Evolutionary conservation across 2,113 vertebrate genomes (phyloP), one percentile per base, ranked within the genome.

Genomic region (Symphodus melops): DNA sequence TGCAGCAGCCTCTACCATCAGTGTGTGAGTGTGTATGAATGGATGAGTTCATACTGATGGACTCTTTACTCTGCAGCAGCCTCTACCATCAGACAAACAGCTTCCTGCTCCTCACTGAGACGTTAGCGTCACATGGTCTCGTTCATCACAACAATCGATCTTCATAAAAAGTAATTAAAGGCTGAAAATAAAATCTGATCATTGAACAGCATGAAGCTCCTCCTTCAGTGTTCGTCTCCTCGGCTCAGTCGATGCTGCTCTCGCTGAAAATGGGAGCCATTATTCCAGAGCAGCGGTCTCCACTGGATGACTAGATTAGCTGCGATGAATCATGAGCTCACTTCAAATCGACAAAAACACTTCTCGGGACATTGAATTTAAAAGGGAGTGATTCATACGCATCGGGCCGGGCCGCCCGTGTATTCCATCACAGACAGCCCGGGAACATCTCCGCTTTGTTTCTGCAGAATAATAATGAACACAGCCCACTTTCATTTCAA

Each of bases 311-410:
- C 68, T 57, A 53, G 63, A 83, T 85, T 77, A 73, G 37, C 73
- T 52, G 20, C 16, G 55, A 79, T 81, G 83, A 90, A 84, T 87
- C 70, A 84, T 76, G 69, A 64, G 77, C 68, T 72, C 63, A n/a
- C 72, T 68, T 68, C 62, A 72, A 78, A 68, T 71, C 67, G 72
- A 80, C 69, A 86, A 86, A 85, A 84, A 83, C 49, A 74, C 65
- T 72, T 73, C 53, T 76, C 17, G 2, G 57, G 49, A 80, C 5
- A 36, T 21, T 25, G 28, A 59, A 71, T 72, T 82, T 66, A 53
- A 79, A 79, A 72, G 36, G 52, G 44, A 73, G 52, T 65, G 77
- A 86, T 81, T 85, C n/a, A 75, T 70, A 58, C 13, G 16, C 33
- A 19, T 80, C 28, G 1, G 33, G 9, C 6, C 1, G 0, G 33